Conservation (phyloP, 2,797 vertebrate species). For the Pogonophryne albipinna region DNA sequence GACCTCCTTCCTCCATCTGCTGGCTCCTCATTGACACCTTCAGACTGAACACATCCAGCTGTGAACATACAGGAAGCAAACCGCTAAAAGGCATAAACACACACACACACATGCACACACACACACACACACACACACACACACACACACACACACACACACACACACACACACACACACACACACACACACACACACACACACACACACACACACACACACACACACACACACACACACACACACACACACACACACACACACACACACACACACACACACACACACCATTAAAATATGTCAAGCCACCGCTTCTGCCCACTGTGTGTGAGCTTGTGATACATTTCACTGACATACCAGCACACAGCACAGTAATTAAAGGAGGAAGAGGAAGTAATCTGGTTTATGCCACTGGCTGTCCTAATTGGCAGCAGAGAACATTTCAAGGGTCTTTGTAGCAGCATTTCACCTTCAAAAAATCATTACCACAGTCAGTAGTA, state of each 20-base stretch:
- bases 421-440: constrained; percentile 28
- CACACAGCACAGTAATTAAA: constrained; percentile 1
- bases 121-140: background rate
- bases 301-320: background rate
- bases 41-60: constrained; percentile 2
- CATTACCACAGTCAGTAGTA: constrained; percentile 39
- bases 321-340: background rate
- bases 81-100: background rate
- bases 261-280: background rate
- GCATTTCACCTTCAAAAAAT: constrained; percentile 21
- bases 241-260: too few species aligned
- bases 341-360: constrained; percentile 32
- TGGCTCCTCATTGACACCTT: constrained; percentile 49
- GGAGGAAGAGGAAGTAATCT: constrained; percentile 25
- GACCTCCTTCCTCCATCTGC: constrained; percentile 8
- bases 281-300: background rate
- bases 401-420: constrained; percentile 2
- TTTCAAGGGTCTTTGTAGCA: constrained; percentile 19
- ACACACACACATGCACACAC: background rate
- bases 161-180: background rate
- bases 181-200: background rate
- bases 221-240: background rate
- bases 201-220: background rate
- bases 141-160: background rate
- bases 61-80: background rate